phyloP scores from a whole-genome alignment of 2,888 invertebrate species.

The Ctena decussata region DNA sequence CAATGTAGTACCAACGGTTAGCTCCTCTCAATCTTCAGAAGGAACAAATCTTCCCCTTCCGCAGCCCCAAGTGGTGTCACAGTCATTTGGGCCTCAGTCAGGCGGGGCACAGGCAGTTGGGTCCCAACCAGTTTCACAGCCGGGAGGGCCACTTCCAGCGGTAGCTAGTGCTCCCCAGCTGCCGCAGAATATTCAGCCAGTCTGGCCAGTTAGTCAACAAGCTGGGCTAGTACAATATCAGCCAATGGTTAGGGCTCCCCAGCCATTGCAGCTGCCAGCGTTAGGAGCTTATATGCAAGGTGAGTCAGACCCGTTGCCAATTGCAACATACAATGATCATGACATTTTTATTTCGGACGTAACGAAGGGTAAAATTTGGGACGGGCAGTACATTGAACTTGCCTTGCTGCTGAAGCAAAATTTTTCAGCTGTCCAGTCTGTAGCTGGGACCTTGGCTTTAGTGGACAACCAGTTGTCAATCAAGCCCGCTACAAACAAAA shows the following conservation, averaged over 20 bases:
- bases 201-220: not conserved
- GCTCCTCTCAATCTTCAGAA: no score
- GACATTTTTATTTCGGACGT: not conserved
- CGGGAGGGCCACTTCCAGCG: not conserved
- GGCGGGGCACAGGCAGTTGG: not conserved
- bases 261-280: not conserved
- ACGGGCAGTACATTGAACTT: not conserved
- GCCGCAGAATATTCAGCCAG: not conserved
- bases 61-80: no score
- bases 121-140: not conserved
- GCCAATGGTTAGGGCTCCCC: not conserved
- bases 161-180: not conserved
- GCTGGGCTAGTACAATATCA: not conserved
- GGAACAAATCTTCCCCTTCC: no score
- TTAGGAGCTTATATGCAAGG: not conserved
- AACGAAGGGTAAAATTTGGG: not conserved
- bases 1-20: no score
- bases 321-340: not conserved
- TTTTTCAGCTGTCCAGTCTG: not conserved
- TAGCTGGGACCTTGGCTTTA: not conserved
- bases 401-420: not conserved
- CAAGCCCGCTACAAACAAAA: not conserved
- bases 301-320: not conserved
- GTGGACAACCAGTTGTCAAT: not conserved
- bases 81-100: no score